Evolutionary conservation across 1,140 invertebrate species (phyloP).

Genomic region (Diuraphis noxia): DNA sequence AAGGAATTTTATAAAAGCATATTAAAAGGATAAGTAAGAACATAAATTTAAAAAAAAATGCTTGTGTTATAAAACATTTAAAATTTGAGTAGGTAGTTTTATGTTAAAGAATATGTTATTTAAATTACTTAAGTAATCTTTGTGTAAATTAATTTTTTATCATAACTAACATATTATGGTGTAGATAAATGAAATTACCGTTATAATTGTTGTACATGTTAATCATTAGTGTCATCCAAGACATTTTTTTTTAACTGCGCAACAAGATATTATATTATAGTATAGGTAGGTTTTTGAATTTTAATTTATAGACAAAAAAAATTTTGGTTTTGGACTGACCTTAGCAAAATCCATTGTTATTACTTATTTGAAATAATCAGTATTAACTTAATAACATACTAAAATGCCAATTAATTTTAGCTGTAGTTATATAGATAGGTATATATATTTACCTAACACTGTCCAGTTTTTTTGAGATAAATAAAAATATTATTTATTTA

Average conservation of each 20-base stretch:
- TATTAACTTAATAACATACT: not conserved
- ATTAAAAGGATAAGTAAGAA: not conserved
- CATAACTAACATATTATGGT: not conserved
- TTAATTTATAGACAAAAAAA: not conserved
- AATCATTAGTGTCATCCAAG: not conserved
- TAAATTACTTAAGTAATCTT: not conserved
- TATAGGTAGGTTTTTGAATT: not conserved
- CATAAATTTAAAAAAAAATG: too few relatives aligned
- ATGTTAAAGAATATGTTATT: not conserved
- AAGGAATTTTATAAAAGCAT: not conserved
- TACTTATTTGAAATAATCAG: not conserved
- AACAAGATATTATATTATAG: too few relatives aligned
- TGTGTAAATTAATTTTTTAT: not conserved
- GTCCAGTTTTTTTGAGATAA: not conserved
- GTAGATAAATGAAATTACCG: not conserved
- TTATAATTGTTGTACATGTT: not conserved
- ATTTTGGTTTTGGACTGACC: not conserved
- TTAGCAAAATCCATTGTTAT: not conserved
- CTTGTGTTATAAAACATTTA: not conserved
- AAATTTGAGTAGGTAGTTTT: not conserved
- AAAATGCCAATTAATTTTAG: not conserved
- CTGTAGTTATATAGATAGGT: not conserved
- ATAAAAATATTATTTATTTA: not conserved
- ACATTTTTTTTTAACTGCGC: not conserved
- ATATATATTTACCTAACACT: not conserved